These are phyloP conservation scores for Xiphorhynchus erythropygius DNA, from an alignment of 2,797 vertebrate species.

Conservation along the genomic window DNA sequence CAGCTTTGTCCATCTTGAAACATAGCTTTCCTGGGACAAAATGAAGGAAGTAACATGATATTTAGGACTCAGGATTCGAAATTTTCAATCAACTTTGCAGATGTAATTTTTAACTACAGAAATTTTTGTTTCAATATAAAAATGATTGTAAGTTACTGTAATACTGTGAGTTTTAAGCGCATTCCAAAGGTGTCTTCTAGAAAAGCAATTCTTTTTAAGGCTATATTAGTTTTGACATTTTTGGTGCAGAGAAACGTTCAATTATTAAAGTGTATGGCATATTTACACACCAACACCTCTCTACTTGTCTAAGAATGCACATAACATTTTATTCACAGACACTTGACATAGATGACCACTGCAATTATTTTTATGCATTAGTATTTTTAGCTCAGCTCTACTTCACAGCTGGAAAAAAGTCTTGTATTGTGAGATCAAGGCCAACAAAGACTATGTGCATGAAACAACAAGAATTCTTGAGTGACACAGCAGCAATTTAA, in stretches of 20 bases:
- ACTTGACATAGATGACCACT: background rate
- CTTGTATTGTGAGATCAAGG: background rate
- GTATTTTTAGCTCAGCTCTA: background rate
- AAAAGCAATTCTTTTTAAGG: background rate
- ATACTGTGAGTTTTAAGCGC: background rate
- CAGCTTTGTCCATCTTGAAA: background rate
- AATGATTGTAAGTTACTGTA: background rate
- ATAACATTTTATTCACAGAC: background rate
- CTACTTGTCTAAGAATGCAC: background rate
- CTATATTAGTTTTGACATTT: background rate
- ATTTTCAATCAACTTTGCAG: background rate
- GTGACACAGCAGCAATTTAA: background rate
- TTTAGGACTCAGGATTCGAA: background rate
- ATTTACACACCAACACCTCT: background rate
- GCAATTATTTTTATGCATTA: background rate
- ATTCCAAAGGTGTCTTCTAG: background rate
- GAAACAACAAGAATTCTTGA: background rate
- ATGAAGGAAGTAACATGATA: background rate
- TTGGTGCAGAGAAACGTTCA: background rate
- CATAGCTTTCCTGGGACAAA: background rate
- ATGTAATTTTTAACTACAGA: background rate
- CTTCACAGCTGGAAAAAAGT: background rate
- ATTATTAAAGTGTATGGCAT: background rate
- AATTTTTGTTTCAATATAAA: background rate
- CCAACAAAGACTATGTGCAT: background rate